Percentiles rank a stretch among this genome's conserved stretches.
These are phyloP conservation scores for Climacteris rufus DNA, from an alignment of 2,113 vertebrate genomes.

Conservation along the genomic window DNA sequence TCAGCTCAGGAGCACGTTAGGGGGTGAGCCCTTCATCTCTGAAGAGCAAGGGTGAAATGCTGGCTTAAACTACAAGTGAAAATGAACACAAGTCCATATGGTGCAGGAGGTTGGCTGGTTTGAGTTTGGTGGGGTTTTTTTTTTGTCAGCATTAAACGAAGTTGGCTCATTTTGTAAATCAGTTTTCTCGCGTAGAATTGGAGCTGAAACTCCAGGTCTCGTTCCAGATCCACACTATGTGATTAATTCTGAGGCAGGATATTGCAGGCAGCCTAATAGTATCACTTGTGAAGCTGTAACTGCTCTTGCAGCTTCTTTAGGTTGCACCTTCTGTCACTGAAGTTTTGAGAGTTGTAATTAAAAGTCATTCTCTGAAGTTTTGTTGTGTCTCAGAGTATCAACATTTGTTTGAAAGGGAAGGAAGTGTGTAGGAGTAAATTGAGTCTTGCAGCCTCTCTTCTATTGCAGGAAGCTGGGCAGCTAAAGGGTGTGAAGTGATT, in stretches of 20 bases:
- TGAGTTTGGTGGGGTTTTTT: background rate
- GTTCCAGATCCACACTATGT: slow-evolving; percentile 5
- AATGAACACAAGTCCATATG: slow-evolving; percentile 41
- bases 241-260: slow-evolving; percentile 26
- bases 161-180: slow-evolving; percentile 47
- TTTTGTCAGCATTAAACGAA: slow-evolving; percentile 52
- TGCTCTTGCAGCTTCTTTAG: background rate
- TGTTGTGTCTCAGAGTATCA: background rate
- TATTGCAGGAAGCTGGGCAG: background rate
- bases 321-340: slow-evolving; percentile 29
- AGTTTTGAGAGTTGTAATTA: slow-evolving; percentile 13
- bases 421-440: background rate
- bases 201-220: slow-evolving; percentile 32
- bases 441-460: background rate
- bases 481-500: background rate
- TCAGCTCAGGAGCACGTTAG: background rate
- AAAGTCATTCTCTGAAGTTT: background rate
- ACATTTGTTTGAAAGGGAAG: background rate
- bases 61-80: slow-evolving; percentile 28
- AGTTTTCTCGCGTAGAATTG: slow-evolving; percentile 28
- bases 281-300: background rate
- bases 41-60: slow-evolving; percentile 22
- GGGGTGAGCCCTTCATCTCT: background rate
- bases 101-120: slow-evolving; percentile 36
- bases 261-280: slow-evolving; percentile 42